Conservation (phyloP, 37 sponge, comb jelly and placozoan species). For the Axinella damicornis region DNA sequence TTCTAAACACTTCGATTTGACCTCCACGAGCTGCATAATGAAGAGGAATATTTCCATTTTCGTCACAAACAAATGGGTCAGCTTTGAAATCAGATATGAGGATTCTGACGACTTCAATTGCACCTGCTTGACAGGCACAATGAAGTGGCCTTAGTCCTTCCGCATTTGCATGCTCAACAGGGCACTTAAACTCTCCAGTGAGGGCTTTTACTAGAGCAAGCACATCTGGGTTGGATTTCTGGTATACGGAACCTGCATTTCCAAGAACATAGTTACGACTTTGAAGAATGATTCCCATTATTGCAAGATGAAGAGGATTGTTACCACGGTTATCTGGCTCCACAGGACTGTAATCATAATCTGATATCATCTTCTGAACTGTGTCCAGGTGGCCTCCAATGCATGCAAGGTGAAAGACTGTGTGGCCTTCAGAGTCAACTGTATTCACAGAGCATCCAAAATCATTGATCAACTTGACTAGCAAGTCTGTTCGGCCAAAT, state of each 20-base stretch:
- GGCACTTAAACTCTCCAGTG: too few relatives aligned
- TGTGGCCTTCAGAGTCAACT: neutral
- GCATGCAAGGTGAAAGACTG: neutral
- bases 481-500: neutral
- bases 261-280: too few relatives aligned
- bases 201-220: too few relatives aligned
- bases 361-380: neutral
- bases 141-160: too few relatives aligned
- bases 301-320: neutral
- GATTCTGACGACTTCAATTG: neutral
- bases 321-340: neutral
- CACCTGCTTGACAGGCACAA: neutral
- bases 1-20: neutral
- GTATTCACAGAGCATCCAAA: neutral
- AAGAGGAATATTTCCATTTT: constrained; percentile 17
- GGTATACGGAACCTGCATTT: too few relatives aligned
- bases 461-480: neutral
- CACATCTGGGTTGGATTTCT: too few relatives aligned
- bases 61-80: neutral
- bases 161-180: too few relatives aligned
- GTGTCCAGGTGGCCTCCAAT: neutral
- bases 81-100: neutral
- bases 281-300: too few relatives aligned
- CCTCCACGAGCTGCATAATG: neutral
- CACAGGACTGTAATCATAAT: neutral